Base-by-base conservation (phyloP, 2,888 invertebrate genomes). In the Drosophila nr. perissopoda region DNA sequence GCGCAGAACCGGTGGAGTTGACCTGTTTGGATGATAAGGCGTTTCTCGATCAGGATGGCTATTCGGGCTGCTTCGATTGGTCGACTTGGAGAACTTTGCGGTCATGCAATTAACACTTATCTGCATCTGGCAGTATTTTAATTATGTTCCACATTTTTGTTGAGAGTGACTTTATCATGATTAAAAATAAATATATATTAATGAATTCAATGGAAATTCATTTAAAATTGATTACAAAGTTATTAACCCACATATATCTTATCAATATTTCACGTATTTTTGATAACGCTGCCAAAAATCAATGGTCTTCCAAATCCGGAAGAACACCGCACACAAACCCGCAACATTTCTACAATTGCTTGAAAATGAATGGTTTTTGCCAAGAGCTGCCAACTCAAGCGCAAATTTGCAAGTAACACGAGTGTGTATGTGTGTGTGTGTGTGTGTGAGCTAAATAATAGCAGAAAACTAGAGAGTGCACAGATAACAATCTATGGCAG, bases 61-160 rank as follows among this genome's bases (percentile, higher is more conserved):
- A 72, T 21, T 27, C 85, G 38, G 87, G 87, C 25, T 87, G 87
- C 73, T 69, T 87, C 18, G 29, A 42, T 0, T 87, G 87, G 87
- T 0, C 18, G 2, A 1, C 25, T 7, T 87, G 83, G 81, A 79
- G 76, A 25, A 0, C 40, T 10, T 1, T 88, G 61, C 86, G 87
- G 31, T 29, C 29, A 11, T 87, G 86, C 53, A n/a, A n/a, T 25
- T 66, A 56, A 56, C 25, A 13, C n/a, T 16, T 40, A 62, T 45
- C 38, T 54, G 21, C 18, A 25, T 29, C 34, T 48, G 29, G n/a
- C 52, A 56, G 21, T 67, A 62, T 66, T 82, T 79, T 77, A 79
- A 84, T 83, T 75, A 79, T 53, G 56, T 72, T 54, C 54, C 5
- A 49, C 34, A 40, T 56, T 63, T 66, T 57, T 66, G 25, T 57